Conservation (phyloP, 2,888 invertebrate species). For the Azorinus chamasolen region DNA sequence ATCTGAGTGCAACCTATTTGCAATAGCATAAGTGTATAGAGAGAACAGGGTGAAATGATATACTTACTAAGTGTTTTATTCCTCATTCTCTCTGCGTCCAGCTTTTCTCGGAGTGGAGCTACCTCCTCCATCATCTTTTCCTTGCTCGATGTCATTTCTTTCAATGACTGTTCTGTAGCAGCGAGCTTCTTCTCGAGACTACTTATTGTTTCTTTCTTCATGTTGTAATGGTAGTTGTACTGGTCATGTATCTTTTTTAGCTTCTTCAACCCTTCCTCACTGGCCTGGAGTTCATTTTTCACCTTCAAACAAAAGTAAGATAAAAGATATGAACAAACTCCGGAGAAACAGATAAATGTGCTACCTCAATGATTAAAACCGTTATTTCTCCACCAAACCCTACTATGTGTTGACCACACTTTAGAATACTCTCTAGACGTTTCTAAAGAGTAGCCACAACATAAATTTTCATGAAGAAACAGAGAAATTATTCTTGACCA, state of each 20-base stretch:
- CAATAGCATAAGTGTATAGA: too few relatives aligned
- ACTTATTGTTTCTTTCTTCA: slow-evolving; percentile 70
- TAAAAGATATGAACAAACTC: too few relatives aligned
- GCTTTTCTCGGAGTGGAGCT: slow-evolving; percentile 53
- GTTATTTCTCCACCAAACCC: too few relatives aligned
- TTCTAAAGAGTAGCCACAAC: too few relatives aligned
- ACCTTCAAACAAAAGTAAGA: slow-evolving; percentile 42
- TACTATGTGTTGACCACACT: too few relatives aligned
- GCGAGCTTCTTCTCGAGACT: slow-evolving; percentile 53
- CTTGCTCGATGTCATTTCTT: slow-evolving; percentile 41
- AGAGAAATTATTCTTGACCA: too few relatives aligned
- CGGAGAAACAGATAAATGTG: too few relatives aligned
- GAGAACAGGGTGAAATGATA: too few relatives aligned
- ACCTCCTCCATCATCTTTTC: slow-evolving; percentile 52
- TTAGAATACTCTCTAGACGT: too few relatives aligned
- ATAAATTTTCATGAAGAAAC: too few relatives aligned
- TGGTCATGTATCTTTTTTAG: slow-evolving; percentile 56
- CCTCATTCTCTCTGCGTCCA: slow-evolving; percentile 60
- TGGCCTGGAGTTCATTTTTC: slow-evolving; percentile 49
- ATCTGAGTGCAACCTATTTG: too few relatives aligned
- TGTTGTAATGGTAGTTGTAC: slow-evolving; percentile 67
- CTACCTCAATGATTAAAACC: background rate
- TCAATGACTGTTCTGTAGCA: slow-evolving; percentile 29
- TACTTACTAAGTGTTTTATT: slow-evolving; percentile 66
- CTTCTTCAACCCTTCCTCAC: slow-evolving; percentile 52